A percentile compares a stretch with the other conserved stretches of the same genome.
Conservation (phyloP, 2,797 vertebrate species). For the Acestrorhynchus altus region DNA sequence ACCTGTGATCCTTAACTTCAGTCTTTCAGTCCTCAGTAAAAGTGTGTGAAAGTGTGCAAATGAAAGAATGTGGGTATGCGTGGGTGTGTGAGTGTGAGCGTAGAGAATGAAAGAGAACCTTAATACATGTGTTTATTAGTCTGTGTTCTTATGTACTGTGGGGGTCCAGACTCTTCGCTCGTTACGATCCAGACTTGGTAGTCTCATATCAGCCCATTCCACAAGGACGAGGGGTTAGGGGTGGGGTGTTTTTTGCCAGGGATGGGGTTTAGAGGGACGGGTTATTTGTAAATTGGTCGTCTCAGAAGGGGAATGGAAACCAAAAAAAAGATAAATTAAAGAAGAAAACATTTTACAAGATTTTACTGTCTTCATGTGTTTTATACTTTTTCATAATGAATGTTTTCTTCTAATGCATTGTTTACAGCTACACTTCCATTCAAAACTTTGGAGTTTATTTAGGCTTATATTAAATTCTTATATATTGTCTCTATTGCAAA, state of each 20-base stretch:
- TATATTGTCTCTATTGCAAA: background rate
- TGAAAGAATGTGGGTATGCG: background rate
- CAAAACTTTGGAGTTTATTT: background rate
- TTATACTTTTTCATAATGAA: conserved; percentile 19
- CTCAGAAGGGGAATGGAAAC: conserved; percentile 67
- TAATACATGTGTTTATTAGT: conserved; percentile 55
- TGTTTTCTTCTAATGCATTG: background rate
- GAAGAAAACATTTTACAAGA: conserved; percentile 83
- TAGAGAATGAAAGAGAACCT: background rate
- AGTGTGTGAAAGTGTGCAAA: background rate
- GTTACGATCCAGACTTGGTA: conserved; percentile 67
- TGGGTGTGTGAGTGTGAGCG: background rate
- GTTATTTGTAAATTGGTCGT: conserved; percentile 76
- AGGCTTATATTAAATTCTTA: background rate
- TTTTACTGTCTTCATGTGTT: conserved; percentile 55
- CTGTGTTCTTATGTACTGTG: conserved; percentile 67
- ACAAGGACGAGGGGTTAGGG: conserved; percentile 54
- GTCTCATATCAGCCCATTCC: conserved; percentile 74
- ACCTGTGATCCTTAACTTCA: conserved; percentile 48
- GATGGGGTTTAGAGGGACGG: conserved; percentile 34
- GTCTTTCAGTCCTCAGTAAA: conserved; percentile 47
- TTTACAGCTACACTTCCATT: background rate
- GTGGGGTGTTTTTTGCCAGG: conserved; percentile 26
- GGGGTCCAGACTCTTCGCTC: conserved; percentile 54
- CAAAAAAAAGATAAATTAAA: conserved; percentile 68